phyloP scores from a whole-genome alignment of 2,113 vertebrate species.

The Pseudonaja textilis region DNA sequence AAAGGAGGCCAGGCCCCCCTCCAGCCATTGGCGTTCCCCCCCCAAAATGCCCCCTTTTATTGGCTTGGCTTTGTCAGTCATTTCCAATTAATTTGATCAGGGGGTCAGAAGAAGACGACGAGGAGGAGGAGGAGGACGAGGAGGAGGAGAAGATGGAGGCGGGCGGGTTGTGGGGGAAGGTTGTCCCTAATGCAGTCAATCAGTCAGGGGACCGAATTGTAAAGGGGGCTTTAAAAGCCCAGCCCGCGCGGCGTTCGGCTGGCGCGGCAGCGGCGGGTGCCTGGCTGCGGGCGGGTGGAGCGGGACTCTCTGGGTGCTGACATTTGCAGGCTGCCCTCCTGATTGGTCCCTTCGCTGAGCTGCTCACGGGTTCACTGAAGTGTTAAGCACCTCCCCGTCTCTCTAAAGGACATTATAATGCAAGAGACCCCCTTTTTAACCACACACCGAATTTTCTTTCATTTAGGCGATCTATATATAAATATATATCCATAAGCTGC shows the following conservation, averaged over 20 bases:
- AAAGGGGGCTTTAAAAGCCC: conserved; percentile 22
- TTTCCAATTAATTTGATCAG: conserved; percentile 31
- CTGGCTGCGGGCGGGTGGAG: conserved; percentile 57
- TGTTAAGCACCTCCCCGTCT: conserved; percentile 97
- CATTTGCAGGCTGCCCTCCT: conserved; percentile 85
- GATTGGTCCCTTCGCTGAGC: conserved; percentile 92
- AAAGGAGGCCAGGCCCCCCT: background rate
- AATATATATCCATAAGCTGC: conserved; percentile 71
- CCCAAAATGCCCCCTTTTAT: conserved; percentile 1
- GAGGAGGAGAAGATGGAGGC: background rate
- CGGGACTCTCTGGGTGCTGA: conserved; percentile 71
- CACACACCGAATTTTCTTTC: conserved; percentile 98
- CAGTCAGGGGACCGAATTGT: conserved; percentile 3
- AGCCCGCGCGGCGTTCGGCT: background rate
- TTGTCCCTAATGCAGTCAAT: conserved; percentile 9
- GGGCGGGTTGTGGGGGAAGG: background rate
- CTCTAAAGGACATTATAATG: conserved; percentile 99
- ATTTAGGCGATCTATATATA: conserved; percentile 94
- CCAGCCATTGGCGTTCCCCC: background rate
- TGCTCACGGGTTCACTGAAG: conserved; percentile 90
- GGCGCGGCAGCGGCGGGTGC: conserved; percentile 50
- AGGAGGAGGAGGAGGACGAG: background rate
- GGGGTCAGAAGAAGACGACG: conserved; percentile 7
- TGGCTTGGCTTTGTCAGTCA: conserved; percentile 27
- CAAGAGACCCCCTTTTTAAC: conserved; percentile 96